Base-by-base conservation (phyloP, 2,888 invertebrate species). In the Phorcus lineatus region DNA sequence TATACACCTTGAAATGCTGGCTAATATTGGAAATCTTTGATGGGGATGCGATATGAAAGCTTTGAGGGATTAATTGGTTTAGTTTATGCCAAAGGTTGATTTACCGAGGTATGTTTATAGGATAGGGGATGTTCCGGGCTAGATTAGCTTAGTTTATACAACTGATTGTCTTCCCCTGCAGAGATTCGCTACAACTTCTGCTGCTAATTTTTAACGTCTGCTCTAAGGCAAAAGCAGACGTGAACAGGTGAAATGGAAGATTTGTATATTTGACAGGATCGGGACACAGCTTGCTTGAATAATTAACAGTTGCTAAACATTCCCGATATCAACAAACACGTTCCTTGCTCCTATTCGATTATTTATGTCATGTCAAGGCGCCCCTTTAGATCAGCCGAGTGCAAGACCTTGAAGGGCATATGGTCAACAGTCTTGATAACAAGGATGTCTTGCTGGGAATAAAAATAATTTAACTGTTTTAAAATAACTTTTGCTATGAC, bases 111-210 rank as follows among this genome's bases (percentile, higher is more conserved):
- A 40, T 70, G 70, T 70, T 19, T 70, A 70, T 36, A 70, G 36
- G 31, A n/a, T 36, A 31, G 7, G 7, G 28, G 70, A 31, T 70
- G 36, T 70, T 40, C 11, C 16, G 17, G 36, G 0, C n/a, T 13
- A 70, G 70, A 70, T 70, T 70, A 70, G 70, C 70, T 70, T 70
- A 70, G 70, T 70, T 70, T 70, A 70, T 70, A 70, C 70, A 70
- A 40, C 19, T 31, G 31, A 70, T 40, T 36, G 17, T 17, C 6
- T 31, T 16, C 36, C 40, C n/a, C 17, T 31, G 31, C 31, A 6
- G 31, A 4, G 31, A 28, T 40, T n/a, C 19, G 70, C 19, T 70
- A 70, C 36, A 13, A 16, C 28, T 40, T 70, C 17, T 36, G 40
- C 28, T 36, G 70, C 31, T 70, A 70, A 70, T 70, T 70, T 28